These are phyloP conservation scores for Pipistrellus nathusii DNA, from an alignment of 2,797 vertebrate genomes.

Conservation along the genomic window DNA sequence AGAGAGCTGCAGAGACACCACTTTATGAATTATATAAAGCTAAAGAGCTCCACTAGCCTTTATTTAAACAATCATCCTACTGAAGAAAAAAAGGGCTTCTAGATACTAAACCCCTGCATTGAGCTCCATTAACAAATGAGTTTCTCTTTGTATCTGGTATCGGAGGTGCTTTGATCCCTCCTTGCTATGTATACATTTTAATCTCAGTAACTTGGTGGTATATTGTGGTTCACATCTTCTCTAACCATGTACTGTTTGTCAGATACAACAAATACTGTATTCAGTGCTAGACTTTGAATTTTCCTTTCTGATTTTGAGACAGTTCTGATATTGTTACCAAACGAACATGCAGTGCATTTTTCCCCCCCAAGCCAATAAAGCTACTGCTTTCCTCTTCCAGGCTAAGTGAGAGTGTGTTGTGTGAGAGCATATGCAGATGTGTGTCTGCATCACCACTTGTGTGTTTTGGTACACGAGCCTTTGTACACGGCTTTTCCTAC, in stretches of 20 bases:
- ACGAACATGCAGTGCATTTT: not conserved
- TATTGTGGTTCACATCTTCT: slow-evolving; percentile 41
- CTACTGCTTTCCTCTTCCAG: not conserved
- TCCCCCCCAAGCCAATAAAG: not conserved
- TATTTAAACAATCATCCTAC: not conserved
- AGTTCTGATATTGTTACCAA: slow-evolving; percentile 30
- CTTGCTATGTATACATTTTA: not conserved
- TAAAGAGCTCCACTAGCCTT: slow-evolving; percentile 2
- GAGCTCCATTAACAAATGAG: not conserved
- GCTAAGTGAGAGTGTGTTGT: too few species aligned
- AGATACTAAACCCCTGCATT: not conserved
- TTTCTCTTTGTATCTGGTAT: not conserved
- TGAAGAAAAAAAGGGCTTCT: not conserved
- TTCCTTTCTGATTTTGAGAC: not conserved
- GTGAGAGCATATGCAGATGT: not conserved
- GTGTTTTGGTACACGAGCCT: not conserved
- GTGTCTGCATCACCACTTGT: not conserved
- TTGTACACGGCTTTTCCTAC: slow-evolving; percentile 3
- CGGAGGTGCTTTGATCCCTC: slow-evolving; percentile 46
- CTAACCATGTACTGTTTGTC: not conserved
- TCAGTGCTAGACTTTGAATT: not conserved
- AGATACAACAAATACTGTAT: not conserved
- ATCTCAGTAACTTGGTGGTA: slow-evolving; percentile 45
- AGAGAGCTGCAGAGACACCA: slow-evolving; percentile 84
- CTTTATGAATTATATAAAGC: not conserved